These are phyloP conservation scores for Acholoe squamosa DNA, from an alignment of 2,888 invertebrate genomes.

Conservation along the genomic window DNA sequence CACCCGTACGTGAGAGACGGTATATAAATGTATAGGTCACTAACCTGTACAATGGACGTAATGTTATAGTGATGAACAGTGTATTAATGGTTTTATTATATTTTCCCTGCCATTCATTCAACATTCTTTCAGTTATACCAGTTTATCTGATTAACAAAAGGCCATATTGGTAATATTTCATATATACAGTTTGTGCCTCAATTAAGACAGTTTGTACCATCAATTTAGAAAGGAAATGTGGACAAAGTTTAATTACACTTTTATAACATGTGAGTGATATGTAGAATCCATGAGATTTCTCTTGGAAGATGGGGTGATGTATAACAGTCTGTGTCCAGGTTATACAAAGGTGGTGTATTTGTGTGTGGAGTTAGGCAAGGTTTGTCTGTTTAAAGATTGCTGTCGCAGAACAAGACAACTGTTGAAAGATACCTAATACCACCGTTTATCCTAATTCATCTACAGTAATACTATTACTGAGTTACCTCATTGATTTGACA, in stretches of 20 bases:
- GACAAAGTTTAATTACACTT: background rate
- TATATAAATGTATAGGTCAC: background rate
- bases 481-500: background rate
- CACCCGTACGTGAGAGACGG: background rate
- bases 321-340: too few species aligned
- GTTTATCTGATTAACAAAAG: too few species aligned
- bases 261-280: background rate
- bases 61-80: background rate
- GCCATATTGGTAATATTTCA: too few species aligned
- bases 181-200: too few species aligned
- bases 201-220: background rate
- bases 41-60: background rate
- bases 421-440: too few species aligned
- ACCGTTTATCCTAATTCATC: background rate
- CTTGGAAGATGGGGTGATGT: background rate
- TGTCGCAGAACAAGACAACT: too few species aligned
- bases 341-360: too few species aligned
- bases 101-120: background rate
- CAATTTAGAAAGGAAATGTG: background rate
- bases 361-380: too few species aligned
- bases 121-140: background rate
- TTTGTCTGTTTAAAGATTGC: too few species aligned
- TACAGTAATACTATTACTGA: background rate
- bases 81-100: background rate
- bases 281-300: background rate